A percentile compares a stretch with the other conserved stretches of the same genome.
Conservation (phyloP, 2,113 vertebrate species). For the Polypterus senegalus region DNA sequence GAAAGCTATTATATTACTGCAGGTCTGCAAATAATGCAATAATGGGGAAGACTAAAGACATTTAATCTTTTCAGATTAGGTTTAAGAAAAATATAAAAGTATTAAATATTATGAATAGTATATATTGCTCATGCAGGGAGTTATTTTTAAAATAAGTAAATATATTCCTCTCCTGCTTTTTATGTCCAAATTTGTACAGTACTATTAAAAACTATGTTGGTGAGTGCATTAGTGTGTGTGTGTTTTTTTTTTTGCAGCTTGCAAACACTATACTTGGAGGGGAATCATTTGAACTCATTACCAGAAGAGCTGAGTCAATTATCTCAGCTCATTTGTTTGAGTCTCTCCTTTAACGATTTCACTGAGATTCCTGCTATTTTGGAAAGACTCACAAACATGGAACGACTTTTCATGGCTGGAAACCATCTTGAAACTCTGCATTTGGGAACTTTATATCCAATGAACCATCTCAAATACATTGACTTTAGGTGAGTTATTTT, state of each 20-base stretch:
- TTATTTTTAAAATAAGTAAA: no score
- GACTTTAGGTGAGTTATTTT: slow-evolving; percentile 70
- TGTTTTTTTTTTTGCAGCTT: slow-evolving; percentile 46
- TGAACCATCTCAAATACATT: slow-evolving; percentile 72
- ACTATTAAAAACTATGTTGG: no score
- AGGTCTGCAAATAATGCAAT: no score
- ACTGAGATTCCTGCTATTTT: slow-evolving; percentile 63
- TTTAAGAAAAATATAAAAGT: no score
- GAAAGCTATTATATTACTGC: no score
- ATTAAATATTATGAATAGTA: no score
- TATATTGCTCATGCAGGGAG: no score
- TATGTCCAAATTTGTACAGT: no score
- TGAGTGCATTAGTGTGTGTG: no score
- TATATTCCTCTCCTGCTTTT: no score
- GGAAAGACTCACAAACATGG: slow-evolving; percentile 60
- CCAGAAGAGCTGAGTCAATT: slow-evolving; percentile 76
- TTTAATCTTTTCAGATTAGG: no score
- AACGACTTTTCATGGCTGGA: slow-evolving; percentile 79
- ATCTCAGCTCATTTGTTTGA: slow-evolving; percentile 69
- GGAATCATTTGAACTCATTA: slow-evolving; percentile 70
- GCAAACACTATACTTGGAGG: slow-evolving; percentile 83
- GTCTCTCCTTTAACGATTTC: slow-evolving; percentile 87
- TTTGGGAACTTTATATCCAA: slow-evolving; percentile 51
- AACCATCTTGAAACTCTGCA: slow-evolving; percentile 66
- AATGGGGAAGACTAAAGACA: no score